Evolutionary conservation across 2,888 invertebrate species (phyloP), one percentile per base, ranked within the genome.

Genomic region (Amiota mariae): DNA sequence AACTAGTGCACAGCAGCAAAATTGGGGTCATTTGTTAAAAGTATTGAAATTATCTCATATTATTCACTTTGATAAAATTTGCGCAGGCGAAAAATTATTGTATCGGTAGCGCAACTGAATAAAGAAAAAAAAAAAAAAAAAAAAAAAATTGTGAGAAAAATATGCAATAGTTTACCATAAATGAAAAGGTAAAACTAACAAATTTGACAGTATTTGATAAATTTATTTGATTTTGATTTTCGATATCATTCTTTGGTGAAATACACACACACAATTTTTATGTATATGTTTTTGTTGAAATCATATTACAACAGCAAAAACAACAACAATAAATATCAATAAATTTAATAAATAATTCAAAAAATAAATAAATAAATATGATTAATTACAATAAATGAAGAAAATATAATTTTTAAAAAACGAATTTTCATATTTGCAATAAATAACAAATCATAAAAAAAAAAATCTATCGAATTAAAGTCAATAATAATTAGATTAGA

Each of bases 401-500:
- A 61, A 61, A 61, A 61, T 24, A 61, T 61, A 61, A 61, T 61
- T 61, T 61, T 10, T 36, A 13, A 24, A 61, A 61, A 61, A 11
- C 36, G 3, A 61, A 20, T 61, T 20, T 8, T 20, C 1, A 61
- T 24, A 61, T 61, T 36, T 12, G 61, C 24, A 36, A 61, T 15
- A 54, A 18, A 15, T 6, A 18, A 15, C 15, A 59, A 59, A 59
- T 18, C 18, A n/a, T 59, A 1, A 20, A 59, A 20, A 24, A 59
- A 59, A 15, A 59, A 18, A 59, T 6, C 18, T 8, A n/a, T n/a
- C n/a, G n/a, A n/a, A n/a, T n/a, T n/a, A n/a, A n/a, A 59, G 15
- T 1, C 12, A 59, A 49, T 49, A 66, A 66, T 36, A 3, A 6
- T 4, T 36, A 36, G 36, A 36, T 36, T 36, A 3, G 36, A 36